A percentile compares a stretch with the other conserved stretches of the same genome.
phyloP scores from a whole-genome alignment of 2,888 invertebrate genomes.

The Exocentrus adspersus region DNA sequence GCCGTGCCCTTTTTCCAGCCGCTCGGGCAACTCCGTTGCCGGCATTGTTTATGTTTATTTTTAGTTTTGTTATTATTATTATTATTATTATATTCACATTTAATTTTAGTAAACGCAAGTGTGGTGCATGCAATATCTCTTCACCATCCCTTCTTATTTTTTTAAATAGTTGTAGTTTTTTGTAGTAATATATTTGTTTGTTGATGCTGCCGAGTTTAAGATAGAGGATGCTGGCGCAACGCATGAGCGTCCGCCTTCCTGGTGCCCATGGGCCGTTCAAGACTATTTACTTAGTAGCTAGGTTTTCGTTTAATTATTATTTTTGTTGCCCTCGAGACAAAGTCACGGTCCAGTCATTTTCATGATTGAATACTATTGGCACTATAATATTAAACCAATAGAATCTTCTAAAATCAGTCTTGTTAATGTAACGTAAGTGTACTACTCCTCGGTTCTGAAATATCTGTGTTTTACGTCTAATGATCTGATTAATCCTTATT shows the following conservation, averaged over 20 bases:
- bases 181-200: constrained; percentile 62
- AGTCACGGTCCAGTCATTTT: constrained; percentile 30
- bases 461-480: too few species aligned
- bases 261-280: constrained; percentile 49
- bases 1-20: constrained; percentile 58
- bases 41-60: constrained; percentile 57
- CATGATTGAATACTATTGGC: too few species aligned
- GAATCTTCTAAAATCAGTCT: too few species aligned
- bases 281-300: constrained; percentile 58
- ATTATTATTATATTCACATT: too few species aligned
- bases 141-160: constrained; percentile 48
- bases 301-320: constrained; percentile 47
- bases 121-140: constrained; percentile 63
- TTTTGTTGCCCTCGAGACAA: constrained; percentile 39
- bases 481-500: neutral
- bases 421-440: too few species aligned
- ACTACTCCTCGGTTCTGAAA: too few species aligned
- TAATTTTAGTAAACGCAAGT: constrained; percentile 55
- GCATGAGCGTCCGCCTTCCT: constrained; percentile 40
- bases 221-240: constrained; percentile 54
- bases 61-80: constrained; percentile 52
- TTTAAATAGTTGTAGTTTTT: constrained; percentile 60
- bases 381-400: too few species aligned
- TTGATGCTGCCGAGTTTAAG: constrained; percentile 66
- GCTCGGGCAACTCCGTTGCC: constrained; percentile 45